These are phyloP conservation scores for Mechanitis mazaeus DNA, from an alignment of 2,888 invertebrate species.

Conservation along the genomic window DNA sequence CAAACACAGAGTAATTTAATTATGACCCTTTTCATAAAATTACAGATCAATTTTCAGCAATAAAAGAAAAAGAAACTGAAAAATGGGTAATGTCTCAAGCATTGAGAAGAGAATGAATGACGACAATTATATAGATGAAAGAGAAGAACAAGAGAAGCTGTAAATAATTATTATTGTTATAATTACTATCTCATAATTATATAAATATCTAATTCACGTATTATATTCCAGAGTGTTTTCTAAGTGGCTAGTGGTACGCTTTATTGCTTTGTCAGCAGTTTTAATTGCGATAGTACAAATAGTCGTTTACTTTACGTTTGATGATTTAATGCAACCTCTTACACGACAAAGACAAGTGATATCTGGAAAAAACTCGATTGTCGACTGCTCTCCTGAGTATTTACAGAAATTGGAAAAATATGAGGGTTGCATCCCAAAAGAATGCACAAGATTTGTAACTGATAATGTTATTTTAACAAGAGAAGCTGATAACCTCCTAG, in stretches of 20 bases:
- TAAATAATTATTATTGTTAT: slow-evolving; percentile 24
- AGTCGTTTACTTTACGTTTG: slow-evolving; percentile 81
- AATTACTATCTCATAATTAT: background rate
- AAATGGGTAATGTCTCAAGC: too few relatives aligned
- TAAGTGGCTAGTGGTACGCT: slow-evolving; percentile 63
- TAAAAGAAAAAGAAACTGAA: too few relatives aligned
- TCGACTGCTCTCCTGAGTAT: slow-evolving; percentile 82
- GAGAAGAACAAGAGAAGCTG: slow-evolving; percentile 24
- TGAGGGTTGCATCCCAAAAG: slow-evolving; percentile 81
- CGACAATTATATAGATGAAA: too few relatives aligned
- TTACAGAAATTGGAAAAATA: slow-evolving; percentile 74
- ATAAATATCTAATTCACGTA: background rate
- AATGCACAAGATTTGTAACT: slow-evolving; percentile 87
- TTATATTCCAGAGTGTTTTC: slow-evolving; percentile 50
- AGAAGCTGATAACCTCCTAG: slow-evolving; percentile 82
- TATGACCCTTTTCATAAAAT: too few relatives aligned
- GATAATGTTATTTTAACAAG: slow-evolving; percentile 82
- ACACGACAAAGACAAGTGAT: slow-evolving; percentile 81
- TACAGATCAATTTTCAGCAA: too few relatives aligned
- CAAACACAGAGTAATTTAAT: too few relatives aligned
- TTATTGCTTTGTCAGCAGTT: slow-evolving; percentile 64
- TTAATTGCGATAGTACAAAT: slow-evolving; percentile 62
- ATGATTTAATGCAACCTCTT: slow-evolving; percentile 77
- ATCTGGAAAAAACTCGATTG: slow-evolving; percentile 77
- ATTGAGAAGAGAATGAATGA: too few relatives aligned